phyloP scores from a whole-genome alignment of 2,888 invertebrate species.

The Ecliptopera silaceata region DNA sequence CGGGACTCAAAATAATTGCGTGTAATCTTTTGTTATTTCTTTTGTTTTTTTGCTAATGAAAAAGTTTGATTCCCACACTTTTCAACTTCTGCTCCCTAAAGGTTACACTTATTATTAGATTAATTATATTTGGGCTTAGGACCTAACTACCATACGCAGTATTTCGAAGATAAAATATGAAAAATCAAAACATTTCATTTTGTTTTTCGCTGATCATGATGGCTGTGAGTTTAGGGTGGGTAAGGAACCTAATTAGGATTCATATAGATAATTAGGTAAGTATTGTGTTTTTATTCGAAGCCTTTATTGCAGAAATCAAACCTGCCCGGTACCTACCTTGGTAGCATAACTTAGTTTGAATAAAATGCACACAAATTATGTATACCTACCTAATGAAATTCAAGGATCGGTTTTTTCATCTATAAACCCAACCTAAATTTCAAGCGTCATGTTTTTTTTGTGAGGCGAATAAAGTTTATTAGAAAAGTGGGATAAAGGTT shows the following conservation, averaged over 20 bases:
- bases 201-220: too few species aligned
- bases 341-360: background rate
- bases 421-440: constrained; percentile 24
- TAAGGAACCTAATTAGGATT: background rate
- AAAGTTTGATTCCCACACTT: constrained; percentile 67
- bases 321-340: too few species aligned
- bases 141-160: too few species aligned
- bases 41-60: constrained; percentile 56
- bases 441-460: constrained; percentile 45
- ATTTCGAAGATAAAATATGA: too few species aligned
- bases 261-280: background rate
- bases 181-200: too few species aligned
- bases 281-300: too few species aligned
- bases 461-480: constrained; percentile 78
- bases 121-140: too few species aligned
- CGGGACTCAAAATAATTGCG: constrained; percentile 76
- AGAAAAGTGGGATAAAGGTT: constrained; percentile 75
- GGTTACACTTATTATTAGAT: background rate
- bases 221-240: too few species aligned
- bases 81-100: constrained; percentile 36
- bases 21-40: constrained; percentile 74
- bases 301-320: too few species aligned
- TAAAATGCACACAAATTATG: background rate
- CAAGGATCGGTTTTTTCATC: constrained; percentile 25
- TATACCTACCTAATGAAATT: constrained; percentile 30